A percentile compares a stretch with the other conserved stretches of the same genome.
phyloP scores from a whole-genome alignment of 1,140 invertebrate genomes.

The Musca domestica region DNA sequence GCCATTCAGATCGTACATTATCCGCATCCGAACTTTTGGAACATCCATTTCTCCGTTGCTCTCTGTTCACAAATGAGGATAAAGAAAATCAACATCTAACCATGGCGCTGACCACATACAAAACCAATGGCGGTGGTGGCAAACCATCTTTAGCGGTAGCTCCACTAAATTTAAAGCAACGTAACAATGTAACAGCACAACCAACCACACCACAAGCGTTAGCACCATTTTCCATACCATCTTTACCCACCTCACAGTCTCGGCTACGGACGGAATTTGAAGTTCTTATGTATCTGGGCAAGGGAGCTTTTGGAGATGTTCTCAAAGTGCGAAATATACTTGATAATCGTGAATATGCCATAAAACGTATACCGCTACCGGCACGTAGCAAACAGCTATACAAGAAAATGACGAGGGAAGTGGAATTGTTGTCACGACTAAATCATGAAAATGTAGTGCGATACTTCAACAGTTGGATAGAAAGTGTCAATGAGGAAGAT shows the following conservation, averaged over 20 bases:
- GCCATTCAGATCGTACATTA: constrained; percentile 50
- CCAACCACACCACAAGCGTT: constrained; percentile 1
- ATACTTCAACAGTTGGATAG: constrained; percentile 98
- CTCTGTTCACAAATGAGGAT: constrained; percentile 32
- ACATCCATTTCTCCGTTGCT: constrained; percentile 60
- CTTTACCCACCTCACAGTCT: constrained; percentile 58
- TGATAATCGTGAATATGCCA: constrained; percentile 90
- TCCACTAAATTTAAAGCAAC: background rate
- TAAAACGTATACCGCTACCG: constrained; percentile 92
- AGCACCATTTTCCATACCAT: constrained; percentile 40
- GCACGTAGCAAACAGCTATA: constrained; percentile 81
- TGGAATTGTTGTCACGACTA: constrained; percentile 88
- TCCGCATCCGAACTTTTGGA: constrained; percentile 57
- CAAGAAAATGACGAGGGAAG: constrained; percentile 92
- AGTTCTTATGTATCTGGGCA: constrained; percentile 79
- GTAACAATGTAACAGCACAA: background rate
- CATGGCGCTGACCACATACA: constrained; percentile 13
- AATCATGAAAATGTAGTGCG: constrained; percentile 98
- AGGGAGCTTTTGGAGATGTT: constrained; percentile 95
- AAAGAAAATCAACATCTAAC: constrained; percentile 29
- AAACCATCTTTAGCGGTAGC: background rate
- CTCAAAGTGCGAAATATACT: constrained; percentile 92
- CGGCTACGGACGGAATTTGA: constrained; percentile 85
- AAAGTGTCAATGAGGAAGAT: constrained; percentile 61
- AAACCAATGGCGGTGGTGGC: constrained; percentile 28